A percentile compares a stretch with the other conserved stretches of the same genome.
phyloP scores from a whole-genome alignment of 2,797 vertebrate genomes.

The Scleropages formosus region DNA sequence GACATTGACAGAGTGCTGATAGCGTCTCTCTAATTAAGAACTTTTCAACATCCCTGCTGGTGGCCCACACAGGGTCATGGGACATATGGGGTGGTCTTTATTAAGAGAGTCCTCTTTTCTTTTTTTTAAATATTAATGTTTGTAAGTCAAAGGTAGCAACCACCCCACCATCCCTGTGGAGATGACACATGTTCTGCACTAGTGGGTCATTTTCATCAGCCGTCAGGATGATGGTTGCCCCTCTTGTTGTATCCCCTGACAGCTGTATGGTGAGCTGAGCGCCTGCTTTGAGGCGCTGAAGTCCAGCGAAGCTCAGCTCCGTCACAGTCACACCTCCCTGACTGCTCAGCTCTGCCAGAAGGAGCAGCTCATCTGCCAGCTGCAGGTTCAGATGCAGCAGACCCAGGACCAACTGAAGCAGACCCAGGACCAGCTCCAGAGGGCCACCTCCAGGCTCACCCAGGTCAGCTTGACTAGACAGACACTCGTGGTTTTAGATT shows the following conservation, averaged over 20 bases:
- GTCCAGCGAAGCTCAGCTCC: slow-evolving; percentile 76
- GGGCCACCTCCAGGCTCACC: slow-evolving; percentile 58
- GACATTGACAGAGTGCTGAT: not conserved
- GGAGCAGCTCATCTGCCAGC: slow-evolving; percentile 73
- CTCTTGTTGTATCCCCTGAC: slow-evolving; percentile 43
- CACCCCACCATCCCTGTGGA: no score
- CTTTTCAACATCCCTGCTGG: no score
- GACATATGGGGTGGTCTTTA: no score
- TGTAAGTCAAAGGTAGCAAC: no score
- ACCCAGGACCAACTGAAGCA: slow-evolving; percentile 34
- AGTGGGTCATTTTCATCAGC: no score
- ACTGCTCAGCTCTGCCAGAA: slow-evolving; percentile 72
- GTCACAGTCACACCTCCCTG: slow-evolving; percentile 71
- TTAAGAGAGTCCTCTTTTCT: no score
- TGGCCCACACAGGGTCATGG: no score
- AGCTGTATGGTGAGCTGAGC: slow-evolving; percentile 86
- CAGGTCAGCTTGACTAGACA: slow-evolving; percentile 62
- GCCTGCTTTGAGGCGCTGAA: slow-evolving; percentile 80
- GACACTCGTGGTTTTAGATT: no score
- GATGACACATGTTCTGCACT: no score
- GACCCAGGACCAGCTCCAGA: slow-evolving; percentile 49
- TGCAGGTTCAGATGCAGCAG: slow-evolving; percentile 73
- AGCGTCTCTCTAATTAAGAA: slow-evolving; percentile 7
- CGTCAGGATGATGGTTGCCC: no score
- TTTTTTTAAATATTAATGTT: no score